phyloP scores from a whole-genome alignment of 1,140 invertebrate species.

The Bactericera cockerelli region DNA sequence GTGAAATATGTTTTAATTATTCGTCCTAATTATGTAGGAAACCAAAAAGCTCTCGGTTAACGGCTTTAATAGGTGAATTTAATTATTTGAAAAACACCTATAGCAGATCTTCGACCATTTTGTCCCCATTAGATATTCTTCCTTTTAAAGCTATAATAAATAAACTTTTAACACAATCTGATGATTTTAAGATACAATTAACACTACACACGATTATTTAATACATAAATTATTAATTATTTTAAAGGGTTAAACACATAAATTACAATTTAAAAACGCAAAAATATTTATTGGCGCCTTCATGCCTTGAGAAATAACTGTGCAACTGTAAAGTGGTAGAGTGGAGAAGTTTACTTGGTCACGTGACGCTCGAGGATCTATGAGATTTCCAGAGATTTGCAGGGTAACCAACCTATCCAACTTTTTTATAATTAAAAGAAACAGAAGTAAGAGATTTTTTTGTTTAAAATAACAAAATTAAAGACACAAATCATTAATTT shows the following conservation, averaged over 20 bases:
- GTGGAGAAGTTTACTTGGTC: neutral
- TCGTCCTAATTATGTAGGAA: no score
- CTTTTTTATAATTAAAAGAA: no score
- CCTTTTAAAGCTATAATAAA: neutral
- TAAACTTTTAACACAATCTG: neutral
- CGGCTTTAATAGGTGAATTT: neutral
- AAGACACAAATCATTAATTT: no score
- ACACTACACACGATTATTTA: neutral
- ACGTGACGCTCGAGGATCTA: neutral
- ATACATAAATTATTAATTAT: neutral
- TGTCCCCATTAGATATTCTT: slow-evolving; percentile 6
- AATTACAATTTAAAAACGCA: slow-evolving; percentile 2
- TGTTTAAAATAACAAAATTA: no score
- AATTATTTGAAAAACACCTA: neutral
- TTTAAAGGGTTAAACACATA: neutral
- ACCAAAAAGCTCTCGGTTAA: no score
- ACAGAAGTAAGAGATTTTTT: no score
- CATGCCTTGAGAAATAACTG: slow-evolving; percentile 7
- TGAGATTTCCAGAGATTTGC: slow-evolving; percentile 3
- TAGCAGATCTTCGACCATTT: neutral
- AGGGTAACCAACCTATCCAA: neutral
- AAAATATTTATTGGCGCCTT: slow-evolving; percentile 6
- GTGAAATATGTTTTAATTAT: neutral
- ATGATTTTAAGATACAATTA: neutral
- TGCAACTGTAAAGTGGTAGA: slow-evolving; percentile 4